Base-by-base conservation (phyloP, 2,888 invertebrate species). In the Drosophila anceps region DNA sequence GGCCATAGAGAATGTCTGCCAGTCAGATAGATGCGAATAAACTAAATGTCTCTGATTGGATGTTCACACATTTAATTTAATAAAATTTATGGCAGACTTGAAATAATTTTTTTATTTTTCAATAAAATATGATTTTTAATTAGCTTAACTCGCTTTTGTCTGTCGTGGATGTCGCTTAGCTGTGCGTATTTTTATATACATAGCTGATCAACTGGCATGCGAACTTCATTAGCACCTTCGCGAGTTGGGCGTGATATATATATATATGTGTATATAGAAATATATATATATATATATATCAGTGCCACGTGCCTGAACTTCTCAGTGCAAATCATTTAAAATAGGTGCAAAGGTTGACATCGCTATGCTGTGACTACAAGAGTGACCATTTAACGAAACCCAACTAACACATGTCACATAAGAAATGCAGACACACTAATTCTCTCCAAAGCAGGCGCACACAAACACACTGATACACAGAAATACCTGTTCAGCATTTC, bases 201-300 rank as follows among this genome's bases (percentile, higher is more conserved):
- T 66, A 51, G 29, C 29, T 69, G 55, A 61, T 57, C 72, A 66
- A 75, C 63, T 82, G 89, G 79, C 89, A 84, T 87, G 84, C 84
- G 70, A 76, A 72, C 50, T 59, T 29, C 61, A 77, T 89, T 81
- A 84, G 8, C 84, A 87, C 76, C 66, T 68, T 8, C 18, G 39
- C 31, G 31, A 70, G 50, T 61, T 65, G 68, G 61, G 60, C 53
- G 64, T 72, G 55, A 58, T n/a, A n/a, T 24, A 54, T 24, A 20
- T 60, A 20, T 24, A 31, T 29, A n/a, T 0, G n/a, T 10, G 20
- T 44, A 7, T 24, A 24, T 44, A 43, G n/a, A 20, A 13, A 7
- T 12, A 20, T 44, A 9, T 9, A 46, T 6, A 18, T 55, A 13
- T 13, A 27, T 31, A 29, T n/a, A 29, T 15, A 35, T 60, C 33